phyloP scores from a whole-genome alignment of 2,888 invertebrate genomes.

The Nomada ferruginata region DNA sequence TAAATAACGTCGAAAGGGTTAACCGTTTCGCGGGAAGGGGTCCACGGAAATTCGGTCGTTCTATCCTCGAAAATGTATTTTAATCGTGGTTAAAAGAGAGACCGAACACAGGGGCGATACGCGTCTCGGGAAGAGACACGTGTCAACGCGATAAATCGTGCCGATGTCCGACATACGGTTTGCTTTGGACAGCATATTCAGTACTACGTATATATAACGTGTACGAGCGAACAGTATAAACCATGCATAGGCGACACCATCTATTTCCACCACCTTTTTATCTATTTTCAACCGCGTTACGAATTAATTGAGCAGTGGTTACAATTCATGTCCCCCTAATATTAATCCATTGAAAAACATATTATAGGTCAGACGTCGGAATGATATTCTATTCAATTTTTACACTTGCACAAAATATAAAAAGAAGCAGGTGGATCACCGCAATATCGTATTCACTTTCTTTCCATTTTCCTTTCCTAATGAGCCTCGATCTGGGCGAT shows the following conservation, averaged over 20 bases:
- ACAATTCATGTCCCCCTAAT: not conserved
- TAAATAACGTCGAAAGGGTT: slow-evolving; percentile 56
- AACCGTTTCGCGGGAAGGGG: slow-evolving; percentile 39
- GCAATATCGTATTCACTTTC: too few species aligned
- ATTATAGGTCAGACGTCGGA: too few species aligned
- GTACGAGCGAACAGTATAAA: slow-evolving; percentile 40
- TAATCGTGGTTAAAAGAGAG: slow-evolving; percentile 68
- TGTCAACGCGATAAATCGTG: slow-evolving; percentile 83
- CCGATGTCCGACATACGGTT: slow-evolving; percentile 80
- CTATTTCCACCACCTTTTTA: not conserved
- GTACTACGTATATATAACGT: slow-evolving; percentile 46
- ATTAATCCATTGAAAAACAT: too few species aligned
- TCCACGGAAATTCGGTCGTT: slow-evolving; percentile 65
- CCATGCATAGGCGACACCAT: slow-evolving; percentile 37
- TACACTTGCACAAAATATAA: too few species aligned
- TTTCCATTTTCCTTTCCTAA: too few species aligned
- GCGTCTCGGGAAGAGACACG: slow-evolving; percentile 74
- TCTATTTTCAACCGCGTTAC: not conserved
- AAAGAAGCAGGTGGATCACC: too few species aligned
- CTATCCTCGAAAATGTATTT: slow-evolving; percentile 71
- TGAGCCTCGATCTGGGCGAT: too few species aligned
- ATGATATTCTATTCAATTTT: too few species aligned
- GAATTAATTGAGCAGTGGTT: not conserved
- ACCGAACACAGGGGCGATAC: slow-evolving; percentile 52
- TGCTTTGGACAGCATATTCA: slow-evolving; percentile 78